Percentiles rank a stretch among this genome's conserved stretches.
These are phyloP conservation scores for Cyanoramphus novaezelandiae DNA, from an alignment of 2,113 vertebrate species.

Conservation along the genomic window DNA sequence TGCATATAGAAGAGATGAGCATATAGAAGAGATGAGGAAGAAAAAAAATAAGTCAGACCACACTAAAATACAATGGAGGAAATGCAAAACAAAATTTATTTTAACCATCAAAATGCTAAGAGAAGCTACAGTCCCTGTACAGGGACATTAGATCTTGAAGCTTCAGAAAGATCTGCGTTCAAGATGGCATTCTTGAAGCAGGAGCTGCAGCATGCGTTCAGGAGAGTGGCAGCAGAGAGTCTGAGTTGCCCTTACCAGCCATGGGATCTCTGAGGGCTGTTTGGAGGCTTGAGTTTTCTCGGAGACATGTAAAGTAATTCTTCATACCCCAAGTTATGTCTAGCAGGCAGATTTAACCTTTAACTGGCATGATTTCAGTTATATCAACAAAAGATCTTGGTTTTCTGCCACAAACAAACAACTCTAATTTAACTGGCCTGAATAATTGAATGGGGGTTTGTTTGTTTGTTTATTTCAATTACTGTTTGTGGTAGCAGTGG, in stretches of 20 bases:
- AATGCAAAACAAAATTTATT: background rate
- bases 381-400: slow-evolving; percentile 37
- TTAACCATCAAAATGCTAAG: background rate
- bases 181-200: background rate
- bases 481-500: slow-evolving; percentile 55
- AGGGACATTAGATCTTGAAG: background rate
- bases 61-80: background rate
- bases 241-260: background rate
- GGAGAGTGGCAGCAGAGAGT: background rate
- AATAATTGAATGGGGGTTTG: slow-evolving; percentile 42
- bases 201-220: background rate
- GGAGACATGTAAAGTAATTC: background rate
- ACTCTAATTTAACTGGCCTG: slow-evolving; percentile 41
- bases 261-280: background rate
- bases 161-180: background rate
- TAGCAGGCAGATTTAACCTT: slow-evolving; percentile 45
- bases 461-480: slow-evolving; percentile 65
- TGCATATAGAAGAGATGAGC: background rate
- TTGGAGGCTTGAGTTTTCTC: background rate
- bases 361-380: slow-evolving; percentile 37
- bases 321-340: background rate
- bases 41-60: background rate
- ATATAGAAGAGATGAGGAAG: background rate
- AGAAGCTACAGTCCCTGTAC: background rate
- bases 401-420: slow-evolving; percentile 56